phyloP scores from a whole-genome alignment of 1,140 invertebrate species.

The Holotrichia oblita region DNA sequence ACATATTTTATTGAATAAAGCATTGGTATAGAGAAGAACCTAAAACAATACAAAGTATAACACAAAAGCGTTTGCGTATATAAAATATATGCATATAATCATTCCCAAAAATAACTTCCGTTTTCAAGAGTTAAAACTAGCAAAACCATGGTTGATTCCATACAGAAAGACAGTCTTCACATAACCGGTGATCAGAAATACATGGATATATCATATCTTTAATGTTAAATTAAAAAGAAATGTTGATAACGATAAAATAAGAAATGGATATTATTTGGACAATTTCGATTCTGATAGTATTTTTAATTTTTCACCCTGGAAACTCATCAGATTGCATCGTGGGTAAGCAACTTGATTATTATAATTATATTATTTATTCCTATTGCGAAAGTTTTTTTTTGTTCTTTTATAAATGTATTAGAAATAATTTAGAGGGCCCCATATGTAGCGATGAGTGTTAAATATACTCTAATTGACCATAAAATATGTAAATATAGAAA shows the following conservation, averaged over 20 bases:
- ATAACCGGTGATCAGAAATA: neutral
- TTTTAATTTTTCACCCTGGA: neutral
- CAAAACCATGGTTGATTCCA: neutral
- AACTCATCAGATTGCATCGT: neutral
- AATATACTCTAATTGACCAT: too few relatives aligned
- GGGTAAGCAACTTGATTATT: neutral
- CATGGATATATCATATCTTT: neutral
- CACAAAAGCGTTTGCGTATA: neutral
- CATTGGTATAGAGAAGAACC: too few relatives aligned
- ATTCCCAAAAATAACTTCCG: slow-evolving; percentile 12
- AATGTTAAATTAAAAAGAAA: neutral
- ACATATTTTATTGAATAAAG: too few relatives aligned
- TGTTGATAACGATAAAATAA: too few relatives aligned
- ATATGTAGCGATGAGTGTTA: too few relatives aligned
- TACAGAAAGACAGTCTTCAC: neutral
- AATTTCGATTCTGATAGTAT: neutral
- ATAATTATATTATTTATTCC: neutral
- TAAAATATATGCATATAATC: too few relatives aligned
- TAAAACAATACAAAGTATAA: neutral
- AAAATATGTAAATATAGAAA: neutral
- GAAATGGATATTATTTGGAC: too few relatives aligned
- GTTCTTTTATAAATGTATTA: too few relatives aligned
- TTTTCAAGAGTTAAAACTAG: slow-evolving; percentile 7
- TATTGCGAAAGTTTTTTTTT: neutral
- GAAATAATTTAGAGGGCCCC: neutral